Percentiles rank a stretch among this genome's conserved stretches.
Evolutionary conservation across 1,140 invertebrate species (phyloP).

Genomic region (Drosophila micromelanica): DNA sequence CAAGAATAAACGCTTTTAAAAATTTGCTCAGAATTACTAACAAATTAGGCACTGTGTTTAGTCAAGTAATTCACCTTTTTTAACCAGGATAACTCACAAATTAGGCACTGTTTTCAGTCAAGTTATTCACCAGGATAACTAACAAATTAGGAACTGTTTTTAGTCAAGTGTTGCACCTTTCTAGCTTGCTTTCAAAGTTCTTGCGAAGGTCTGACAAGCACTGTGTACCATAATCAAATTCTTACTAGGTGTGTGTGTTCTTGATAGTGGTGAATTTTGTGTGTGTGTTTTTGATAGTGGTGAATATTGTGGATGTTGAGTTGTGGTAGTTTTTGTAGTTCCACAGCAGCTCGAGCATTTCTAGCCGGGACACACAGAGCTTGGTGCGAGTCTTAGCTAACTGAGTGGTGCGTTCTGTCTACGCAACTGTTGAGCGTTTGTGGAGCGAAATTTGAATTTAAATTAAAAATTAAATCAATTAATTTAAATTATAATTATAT

Average conservation of each 20-base stretch:
- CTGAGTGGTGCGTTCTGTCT: background rate
- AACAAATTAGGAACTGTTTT: no score
- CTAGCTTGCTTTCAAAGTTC: background rate
- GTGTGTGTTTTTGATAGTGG: background rate
- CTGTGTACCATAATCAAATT: no score
- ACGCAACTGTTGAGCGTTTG: constrained; percentile 14
- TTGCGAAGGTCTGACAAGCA: no score
- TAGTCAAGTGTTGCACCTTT: background rate
- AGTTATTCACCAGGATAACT: background rate
- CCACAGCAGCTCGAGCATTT: background rate
- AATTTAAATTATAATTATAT: no score
- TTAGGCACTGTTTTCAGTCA: background rate
- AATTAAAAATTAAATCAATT: no score
- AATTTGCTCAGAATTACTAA: no score
- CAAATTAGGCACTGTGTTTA: background rate
- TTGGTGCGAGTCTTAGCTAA: constrained; percentile 1
- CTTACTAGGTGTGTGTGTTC: background rate
- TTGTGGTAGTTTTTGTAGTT: background rate
- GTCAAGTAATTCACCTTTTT: background rate
- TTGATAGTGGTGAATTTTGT: background rate
- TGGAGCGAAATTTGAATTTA: no score
- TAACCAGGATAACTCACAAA: background rate
- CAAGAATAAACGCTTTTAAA: no score
- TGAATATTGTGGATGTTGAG: background rate
- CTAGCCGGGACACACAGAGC: background rate